These are phyloP conservation scores for Platichthys flesus DNA, from an alignment of 2,113 vertebrate species.

Conservation along the genomic window DNA sequence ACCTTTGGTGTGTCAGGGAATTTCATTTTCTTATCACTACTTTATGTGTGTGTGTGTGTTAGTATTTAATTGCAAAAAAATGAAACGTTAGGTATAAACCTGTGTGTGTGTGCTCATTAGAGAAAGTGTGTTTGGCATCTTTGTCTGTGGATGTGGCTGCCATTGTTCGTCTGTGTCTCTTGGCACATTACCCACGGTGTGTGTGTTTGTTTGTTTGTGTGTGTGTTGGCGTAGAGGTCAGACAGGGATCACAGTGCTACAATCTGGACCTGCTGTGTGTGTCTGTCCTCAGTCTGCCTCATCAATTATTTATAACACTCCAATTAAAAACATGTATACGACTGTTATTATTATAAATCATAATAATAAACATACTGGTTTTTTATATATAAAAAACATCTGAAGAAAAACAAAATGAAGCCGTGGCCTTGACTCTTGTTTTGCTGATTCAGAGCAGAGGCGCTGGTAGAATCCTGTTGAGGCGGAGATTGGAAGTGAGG, in stretches of 20 bases:
- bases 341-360: too few species aligned
- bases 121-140: slow-evolving; percentile 18
- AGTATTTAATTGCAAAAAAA: not conserved
- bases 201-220: slow-evolving; percentile 20
- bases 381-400: too few species aligned
- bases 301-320: not conserved
- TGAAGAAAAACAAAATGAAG: not conserved
- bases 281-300: slow-evolving; percentile 41
- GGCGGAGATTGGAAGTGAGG: slow-evolving; percentile 13
- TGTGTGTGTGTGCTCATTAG: not conserved
- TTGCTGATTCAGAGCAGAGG: slow-evolving; percentile 14
- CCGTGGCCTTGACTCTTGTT: too few species aligned
- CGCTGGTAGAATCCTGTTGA: slow-evolving; percentile 6
- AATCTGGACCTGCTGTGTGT: slow-evolving; percentile 63
- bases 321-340: not conserved
- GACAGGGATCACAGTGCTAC: slow-evolving; percentile 50
- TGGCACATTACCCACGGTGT: slow-evolving; percentile 19
- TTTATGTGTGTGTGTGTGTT: not conserved
- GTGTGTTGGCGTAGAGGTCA: slow-evolving; percentile 43
- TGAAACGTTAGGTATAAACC: not conserved
- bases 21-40: not conserved
- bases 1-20: too few species aligned
- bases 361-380: not conserved
- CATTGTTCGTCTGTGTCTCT: slow-evolving; percentile 21
- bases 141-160: slow-evolving; percentile 23